Evolutionary conservation across 2,113 vertebrate species (phyloP), one percentile per base, ranked within the genome.

Genomic region (Mungos mungo): DNA sequence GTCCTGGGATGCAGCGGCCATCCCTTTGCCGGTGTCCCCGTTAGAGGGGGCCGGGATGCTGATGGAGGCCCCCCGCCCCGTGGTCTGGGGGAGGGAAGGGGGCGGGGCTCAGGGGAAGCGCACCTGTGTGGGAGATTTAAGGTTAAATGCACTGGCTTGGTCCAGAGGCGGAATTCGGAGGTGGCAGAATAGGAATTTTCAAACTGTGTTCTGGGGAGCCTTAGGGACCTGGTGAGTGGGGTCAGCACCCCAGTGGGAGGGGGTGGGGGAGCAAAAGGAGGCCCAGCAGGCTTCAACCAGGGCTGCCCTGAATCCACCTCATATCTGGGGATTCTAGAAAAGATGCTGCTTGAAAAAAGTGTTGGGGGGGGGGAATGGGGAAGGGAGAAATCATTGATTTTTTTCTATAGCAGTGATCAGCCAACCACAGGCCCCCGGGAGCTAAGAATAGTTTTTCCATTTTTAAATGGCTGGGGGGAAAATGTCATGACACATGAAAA

Each of bases 401-500:
- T 38, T 60, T 60, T 9, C 21, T 60, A 23, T 25, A 35, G 47
- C 12, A 8, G 27, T 7, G 16, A n/a, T 25, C n/a, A 60, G 90
- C 12, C 50, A 69, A 3, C 50, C 45, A 25, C 23, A 18, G 10
- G 14, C 27, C 14, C 45, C 16, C 7, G 2, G 38, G 57, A 65
- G 29, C 90, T 87, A 69, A 93, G 54, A 90, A 81, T 60, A 69
- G 35, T 31, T 93, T 88, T 89, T 93, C 72, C 29, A 77, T 63
- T 69, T 96, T 88, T 83, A 84, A 84, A 60, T 16, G 35, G 63
- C 27, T 80, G 33, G 69, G 4, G 45, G 4, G 47, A 84, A 52
- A 71, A 79, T 38, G 21, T 38, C 35, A 65, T 57, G 87, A 66
- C 25, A 57, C 25, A 83, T 90, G 87, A 96, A 96, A 86, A 91